These are phyloP conservation scores for Cricetomys ansorgei DNA, from an alignment of 2,113 vertebrate species.

Conservation along the genomic window DNA sequence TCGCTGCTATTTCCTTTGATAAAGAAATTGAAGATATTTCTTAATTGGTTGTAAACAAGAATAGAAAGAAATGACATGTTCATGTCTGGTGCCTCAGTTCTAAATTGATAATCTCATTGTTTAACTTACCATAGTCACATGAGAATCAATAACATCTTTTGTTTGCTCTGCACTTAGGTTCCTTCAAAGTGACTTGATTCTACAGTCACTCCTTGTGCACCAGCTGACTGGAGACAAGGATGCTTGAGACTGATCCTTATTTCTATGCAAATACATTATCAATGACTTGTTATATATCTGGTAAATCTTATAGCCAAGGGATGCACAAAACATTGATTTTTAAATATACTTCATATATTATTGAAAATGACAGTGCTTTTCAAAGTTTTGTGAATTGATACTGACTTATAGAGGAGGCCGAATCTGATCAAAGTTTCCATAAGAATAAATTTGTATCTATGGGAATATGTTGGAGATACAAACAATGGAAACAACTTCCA, in stretches of 20 bases:
- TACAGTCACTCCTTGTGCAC: background rate
- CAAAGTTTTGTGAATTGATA: background rate
- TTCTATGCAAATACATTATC: background rate
- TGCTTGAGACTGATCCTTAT: background rate
- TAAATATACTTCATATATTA: background rate
- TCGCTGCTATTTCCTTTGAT: conserved; percentile 71
- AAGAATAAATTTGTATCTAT: background rate
- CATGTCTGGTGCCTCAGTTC: conserved; percentile 68
- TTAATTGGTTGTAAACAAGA: conserved; percentile 76
- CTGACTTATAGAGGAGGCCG: background rate
- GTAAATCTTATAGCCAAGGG: background rate
- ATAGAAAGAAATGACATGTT: conserved; percentile 56
- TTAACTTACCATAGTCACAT: background rate
- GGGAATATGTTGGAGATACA: background rate
- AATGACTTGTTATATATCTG: background rate
- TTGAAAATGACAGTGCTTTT: background rate
- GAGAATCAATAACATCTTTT: background rate
- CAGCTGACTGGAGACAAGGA: background rate
- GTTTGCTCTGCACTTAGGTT: background rate
- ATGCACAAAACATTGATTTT: background rate
- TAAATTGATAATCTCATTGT: conserved; percentile 32
- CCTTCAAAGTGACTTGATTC: background rate
- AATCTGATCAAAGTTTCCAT: background rate
- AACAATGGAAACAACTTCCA: background rate
- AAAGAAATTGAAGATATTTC: conserved; percentile 75